These are phyloP conservation scores for Prenolepis imparis DNA, from an alignment of 2,888 invertebrate genomes.

Conservation along the genomic window DNA sequence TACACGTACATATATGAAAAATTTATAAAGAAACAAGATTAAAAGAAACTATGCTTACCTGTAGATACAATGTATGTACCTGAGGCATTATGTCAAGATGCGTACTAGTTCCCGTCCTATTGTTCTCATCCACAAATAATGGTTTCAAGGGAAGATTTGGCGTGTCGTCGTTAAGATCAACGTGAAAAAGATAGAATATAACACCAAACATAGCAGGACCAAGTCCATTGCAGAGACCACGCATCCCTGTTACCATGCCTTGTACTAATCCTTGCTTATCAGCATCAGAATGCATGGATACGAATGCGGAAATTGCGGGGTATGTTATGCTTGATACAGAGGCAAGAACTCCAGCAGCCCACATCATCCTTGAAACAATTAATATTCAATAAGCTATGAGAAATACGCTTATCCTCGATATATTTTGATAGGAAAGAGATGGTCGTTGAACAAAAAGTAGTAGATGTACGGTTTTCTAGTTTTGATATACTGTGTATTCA, in stretches of 20 bases:
- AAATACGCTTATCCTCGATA: background rate
- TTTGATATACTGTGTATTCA: background rate
- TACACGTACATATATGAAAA: background rate
- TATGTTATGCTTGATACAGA: conserved; percentile 98
- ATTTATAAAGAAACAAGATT: background rate
- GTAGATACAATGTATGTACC: conserved; percentile 76
- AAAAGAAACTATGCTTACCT: conserved; percentile 52
- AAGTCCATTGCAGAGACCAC: conserved; percentile 98
- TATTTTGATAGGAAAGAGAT: background rate
- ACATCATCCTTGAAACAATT: conserved; percentile 94
- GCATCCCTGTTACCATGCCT: conserved; percentile 99
- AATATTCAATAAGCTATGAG: conserved; percentile 32
- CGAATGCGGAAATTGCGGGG: conserved; percentile 99
- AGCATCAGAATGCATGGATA: conserved; percentile 98
- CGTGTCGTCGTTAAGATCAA: conserved; percentile 95
- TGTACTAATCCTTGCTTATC: conserved; percentile 98
- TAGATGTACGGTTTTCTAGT: background rate
- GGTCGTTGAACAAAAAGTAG: background rate
- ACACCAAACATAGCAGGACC: conserved; percentile 99
- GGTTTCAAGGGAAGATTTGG: conserved; percentile 81
- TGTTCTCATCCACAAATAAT: conserved; percentile 86
- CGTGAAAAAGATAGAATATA: conserved; percentile 99
- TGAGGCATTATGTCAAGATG: conserved; percentile 87
- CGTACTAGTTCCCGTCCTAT: conserved; percentile 85
- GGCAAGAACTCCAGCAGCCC: conserved; percentile 98